Evolutionary conservation across 2,113 vertebrate species (phyloP).

Genomic region (Mirza zaza): DNA sequence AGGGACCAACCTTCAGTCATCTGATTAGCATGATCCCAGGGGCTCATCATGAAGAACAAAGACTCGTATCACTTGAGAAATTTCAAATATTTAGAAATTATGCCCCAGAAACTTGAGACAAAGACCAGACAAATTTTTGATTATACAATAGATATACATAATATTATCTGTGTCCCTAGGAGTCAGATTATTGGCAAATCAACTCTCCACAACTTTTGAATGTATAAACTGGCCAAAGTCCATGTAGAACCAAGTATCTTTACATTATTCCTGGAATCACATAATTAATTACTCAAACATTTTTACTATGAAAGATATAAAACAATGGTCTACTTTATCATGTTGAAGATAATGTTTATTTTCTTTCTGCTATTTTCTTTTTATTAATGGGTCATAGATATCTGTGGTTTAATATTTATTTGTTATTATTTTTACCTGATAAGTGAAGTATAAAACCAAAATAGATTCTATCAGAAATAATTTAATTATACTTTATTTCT

Average conservation of each 20-base stretch:
- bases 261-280: background rate
- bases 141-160: background rate
- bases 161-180: background rate
- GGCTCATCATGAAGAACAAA: background rate
- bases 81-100: background rate
- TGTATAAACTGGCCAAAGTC: background rate
- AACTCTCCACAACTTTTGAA: background rate
- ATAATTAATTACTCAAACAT: background rate
- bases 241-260: background rate
- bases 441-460: conserved; percentile 5
- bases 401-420: background rate
- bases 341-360: background rate
- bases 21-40: background rate
- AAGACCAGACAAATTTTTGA: background rate
- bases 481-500: background rate
- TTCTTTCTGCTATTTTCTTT: background rate
- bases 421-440: background rate
- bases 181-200: background rate
- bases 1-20: background rate
- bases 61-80: background rate
- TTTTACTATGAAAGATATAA: background rate
- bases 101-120: background rate
- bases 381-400: background rate
- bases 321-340: background rate
- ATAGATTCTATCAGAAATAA: background rate